Evolutionary conservation across 2,113 vertebrate species (phyloP).

Genomic region (Syngnathus floridae): DNA sequence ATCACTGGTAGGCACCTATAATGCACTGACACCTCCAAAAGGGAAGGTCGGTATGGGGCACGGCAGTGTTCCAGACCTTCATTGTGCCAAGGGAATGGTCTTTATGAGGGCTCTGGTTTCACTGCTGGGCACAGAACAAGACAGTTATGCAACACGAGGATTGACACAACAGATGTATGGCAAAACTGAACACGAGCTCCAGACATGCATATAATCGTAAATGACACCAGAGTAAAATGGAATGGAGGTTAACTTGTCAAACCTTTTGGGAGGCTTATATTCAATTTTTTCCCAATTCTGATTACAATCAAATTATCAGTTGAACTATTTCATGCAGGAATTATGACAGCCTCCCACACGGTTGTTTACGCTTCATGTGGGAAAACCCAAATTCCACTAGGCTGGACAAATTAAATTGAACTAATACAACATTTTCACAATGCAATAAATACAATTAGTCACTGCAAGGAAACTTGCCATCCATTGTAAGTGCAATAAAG

Average conservation of each 20-base stretch:
- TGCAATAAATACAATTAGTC: no score
- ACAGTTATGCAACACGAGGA: slow-evolving; percentile 18
- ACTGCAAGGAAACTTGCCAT: no score
- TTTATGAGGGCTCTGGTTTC: slow-evolving; percentile 6
- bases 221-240: slow-evolving; percentile 22
- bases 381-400: no score
- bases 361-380: no score
- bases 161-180: slow-evolving; percentile 24
- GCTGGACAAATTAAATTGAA: no score
- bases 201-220: not conserved
- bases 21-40: not conserved
- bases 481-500: no score
- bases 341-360: no score
- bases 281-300: not conserved
- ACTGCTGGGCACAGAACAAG: not conserved
- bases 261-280: not conserved
- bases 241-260: slow-evolving; percentile 13
- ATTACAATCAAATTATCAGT: not conserved
- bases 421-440: no score
- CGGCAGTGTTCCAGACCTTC: not conserved
- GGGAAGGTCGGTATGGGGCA: not conserved
- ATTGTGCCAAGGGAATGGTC: not conserved
- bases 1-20: slow-evolving; percentile 76
- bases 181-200: slow-evolving; percentile 13
- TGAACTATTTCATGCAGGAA: not conserved